Conservation (phyloP, 2,113 vertebrate genomes). For the Prunella himalayana region DNA sequence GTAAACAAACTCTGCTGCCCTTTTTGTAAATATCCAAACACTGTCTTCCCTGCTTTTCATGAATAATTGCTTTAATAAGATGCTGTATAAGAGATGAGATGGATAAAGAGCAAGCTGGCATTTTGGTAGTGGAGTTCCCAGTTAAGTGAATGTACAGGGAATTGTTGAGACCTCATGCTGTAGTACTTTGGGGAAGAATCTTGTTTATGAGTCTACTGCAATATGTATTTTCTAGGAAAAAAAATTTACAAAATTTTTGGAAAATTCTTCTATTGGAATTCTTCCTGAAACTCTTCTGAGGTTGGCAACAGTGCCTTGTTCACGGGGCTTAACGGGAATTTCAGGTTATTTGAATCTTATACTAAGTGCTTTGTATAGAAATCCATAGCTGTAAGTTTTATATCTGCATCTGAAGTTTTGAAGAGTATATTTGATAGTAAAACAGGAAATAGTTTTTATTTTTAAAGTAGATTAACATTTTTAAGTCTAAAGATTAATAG, state of each 20-base stretch:
- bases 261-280: neutral
- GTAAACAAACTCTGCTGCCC: constrained; percentile 29
- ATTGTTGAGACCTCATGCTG: neutral
- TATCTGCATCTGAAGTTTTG: neutral
- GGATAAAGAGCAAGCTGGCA: neutral
- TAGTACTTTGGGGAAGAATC: neutral
- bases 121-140: neutral
- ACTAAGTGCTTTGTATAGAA: neutral
- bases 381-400: neutral
- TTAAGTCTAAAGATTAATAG: neutral
- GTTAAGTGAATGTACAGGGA: neutral
- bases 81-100: neutral
- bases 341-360: neutral
- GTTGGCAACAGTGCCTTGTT: neutral
- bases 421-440: neutral
- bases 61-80: neutral
- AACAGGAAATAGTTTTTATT: neutral
- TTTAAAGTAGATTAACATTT: neutral
- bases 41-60: neutral
- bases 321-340: fast-evolving
- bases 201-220: neutral
- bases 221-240: neutral
- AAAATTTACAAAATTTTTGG: neutral
- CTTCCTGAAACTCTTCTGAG: neutral
- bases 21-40: constrained; percentile 7